A percentile compares a stretch with the other conserved stretches of the same genome.
Conservation (phyloP, 2,113 vertebrate species). For the Neotragus pygmaeus region DNA sequence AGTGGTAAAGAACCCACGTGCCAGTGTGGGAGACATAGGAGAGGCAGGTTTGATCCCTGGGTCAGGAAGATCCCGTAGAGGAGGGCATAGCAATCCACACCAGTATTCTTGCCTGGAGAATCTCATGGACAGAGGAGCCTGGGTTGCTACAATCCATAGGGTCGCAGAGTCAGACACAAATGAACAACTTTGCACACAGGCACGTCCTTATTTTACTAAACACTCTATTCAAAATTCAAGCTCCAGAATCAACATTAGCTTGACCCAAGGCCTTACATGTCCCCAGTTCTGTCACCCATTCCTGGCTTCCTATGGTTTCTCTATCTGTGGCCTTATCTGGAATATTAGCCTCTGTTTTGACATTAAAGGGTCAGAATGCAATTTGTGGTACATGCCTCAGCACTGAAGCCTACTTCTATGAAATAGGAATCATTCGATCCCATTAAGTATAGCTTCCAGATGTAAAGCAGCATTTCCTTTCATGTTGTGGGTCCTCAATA, state of each 20-base stretch:
- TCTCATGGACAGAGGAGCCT: not conserved
- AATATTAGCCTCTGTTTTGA: not conserved
- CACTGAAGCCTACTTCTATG: not conserved
- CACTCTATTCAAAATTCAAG: constrained; percentile 12
- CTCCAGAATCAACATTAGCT: not conserved
- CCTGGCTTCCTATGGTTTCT: not conserved
- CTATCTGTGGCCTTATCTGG: not conserved
- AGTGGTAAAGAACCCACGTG: not conserved
- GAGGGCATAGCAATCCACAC: not conserved
- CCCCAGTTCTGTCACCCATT: not conserved
- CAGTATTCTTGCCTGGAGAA: not conserved
- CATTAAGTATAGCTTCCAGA: not conserved
- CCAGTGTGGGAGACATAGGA: not conserved
- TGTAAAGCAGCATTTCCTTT: not conserved
- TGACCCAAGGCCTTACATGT: not conserved
- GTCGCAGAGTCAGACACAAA: not conserved
- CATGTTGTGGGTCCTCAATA: not conserved
- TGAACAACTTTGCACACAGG: fast-evolving
- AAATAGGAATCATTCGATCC: constrained; percentile 9
- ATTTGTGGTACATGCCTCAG: not conserved
- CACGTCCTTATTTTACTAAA: not conserved
- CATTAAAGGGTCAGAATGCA: not conserved
- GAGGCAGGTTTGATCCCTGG: not conserved
- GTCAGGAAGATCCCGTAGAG: not conserved
- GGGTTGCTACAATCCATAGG: not conserved